Conservation (phyloP, 1,140 invertebrate species). For the Araneus ventricosus region DNA sequence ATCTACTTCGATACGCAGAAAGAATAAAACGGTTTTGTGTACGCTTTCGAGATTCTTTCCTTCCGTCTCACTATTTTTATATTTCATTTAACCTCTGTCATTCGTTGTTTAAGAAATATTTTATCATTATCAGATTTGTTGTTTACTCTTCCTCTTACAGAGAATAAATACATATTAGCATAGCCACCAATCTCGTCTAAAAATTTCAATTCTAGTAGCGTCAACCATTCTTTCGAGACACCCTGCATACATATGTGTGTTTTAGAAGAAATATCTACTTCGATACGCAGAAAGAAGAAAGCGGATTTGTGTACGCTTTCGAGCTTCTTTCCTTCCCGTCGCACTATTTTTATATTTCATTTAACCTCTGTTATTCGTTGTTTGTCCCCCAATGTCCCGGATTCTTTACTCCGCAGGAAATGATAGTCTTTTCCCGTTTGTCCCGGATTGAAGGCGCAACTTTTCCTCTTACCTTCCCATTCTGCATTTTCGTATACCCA, state of each 20-base stretch:
- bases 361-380: conserved; percentile 20
- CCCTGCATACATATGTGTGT: not conserved
- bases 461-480: not conserved
- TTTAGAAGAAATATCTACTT: not conserved
- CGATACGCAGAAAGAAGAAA: not conserved
- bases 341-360: not conserved
- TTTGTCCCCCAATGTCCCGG: conserved; percentile 28
- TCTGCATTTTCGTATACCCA: not conserved
- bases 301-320: not conserved
- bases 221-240: no score
- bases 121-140: no score
- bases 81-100: conserved; percentile 10
- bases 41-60: not conserved
- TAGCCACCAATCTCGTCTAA: no score
- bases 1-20: not conserved
- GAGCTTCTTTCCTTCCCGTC: not conserved
- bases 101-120: conserved; percentile 36
- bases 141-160: no score
- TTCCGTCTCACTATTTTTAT: not conserved
- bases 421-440: conserved; percentile 28
- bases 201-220: no score
- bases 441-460: not conserved
- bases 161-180: no score
- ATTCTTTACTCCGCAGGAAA: conserved; percentile 6
- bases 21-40: not conserved